These are phyloP conservation scores for Enteromius afrohamiltoni DNA, from an alignment of 2,797 vertebrate species.

Conservation along the genomic window DNA sequence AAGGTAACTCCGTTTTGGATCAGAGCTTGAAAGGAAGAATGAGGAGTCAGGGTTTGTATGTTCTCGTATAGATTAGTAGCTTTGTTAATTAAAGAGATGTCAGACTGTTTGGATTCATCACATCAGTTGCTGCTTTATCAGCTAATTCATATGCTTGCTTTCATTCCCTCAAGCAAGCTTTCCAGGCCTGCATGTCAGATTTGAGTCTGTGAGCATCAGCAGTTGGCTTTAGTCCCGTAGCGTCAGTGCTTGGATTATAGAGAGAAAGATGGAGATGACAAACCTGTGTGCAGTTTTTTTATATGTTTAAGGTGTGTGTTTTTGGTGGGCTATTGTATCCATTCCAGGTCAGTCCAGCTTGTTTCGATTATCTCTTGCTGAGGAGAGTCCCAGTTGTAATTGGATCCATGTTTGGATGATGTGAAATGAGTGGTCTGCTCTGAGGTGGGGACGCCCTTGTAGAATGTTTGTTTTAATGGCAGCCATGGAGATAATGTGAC, in stretches of 20 bases:
- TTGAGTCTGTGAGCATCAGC: not conserved
- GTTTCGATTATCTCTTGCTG: constrained; percentile 47
- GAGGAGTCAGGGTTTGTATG: not conserved
- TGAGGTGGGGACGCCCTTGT: constrained; percentile 26
- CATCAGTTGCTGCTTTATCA: constrained; percentile 1
- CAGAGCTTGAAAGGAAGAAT: not conserved
- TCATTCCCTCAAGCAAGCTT: not conserved
- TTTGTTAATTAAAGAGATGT: constrained; percentile 22
- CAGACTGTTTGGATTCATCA: not conserved
- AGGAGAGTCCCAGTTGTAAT: constrained; percentile 47
- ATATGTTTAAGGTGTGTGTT: constrained; percentile 15
- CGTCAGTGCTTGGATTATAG: not conserved
- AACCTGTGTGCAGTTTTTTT: not conserved
- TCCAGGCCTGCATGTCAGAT: not conserved
- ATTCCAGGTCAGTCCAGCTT: constrained; percentile 42
- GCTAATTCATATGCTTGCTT: constrained; percentile 9
- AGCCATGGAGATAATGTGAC: constrained; percentile 50
- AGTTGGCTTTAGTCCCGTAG: not conserved
- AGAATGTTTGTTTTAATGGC: constrained; percentile 52
- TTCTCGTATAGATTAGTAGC: not conserved
- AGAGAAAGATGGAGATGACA: not conserved
- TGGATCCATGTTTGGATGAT: constrained; percentile 50
- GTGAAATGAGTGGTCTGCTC: constrained; percentile 21
- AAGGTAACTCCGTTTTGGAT: not conserved
- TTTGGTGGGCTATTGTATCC: not conserved